Base-by-base conservation (phyloP, 1,140 invertebrate genomes). In the Copidosoma floridanum region DNA sequence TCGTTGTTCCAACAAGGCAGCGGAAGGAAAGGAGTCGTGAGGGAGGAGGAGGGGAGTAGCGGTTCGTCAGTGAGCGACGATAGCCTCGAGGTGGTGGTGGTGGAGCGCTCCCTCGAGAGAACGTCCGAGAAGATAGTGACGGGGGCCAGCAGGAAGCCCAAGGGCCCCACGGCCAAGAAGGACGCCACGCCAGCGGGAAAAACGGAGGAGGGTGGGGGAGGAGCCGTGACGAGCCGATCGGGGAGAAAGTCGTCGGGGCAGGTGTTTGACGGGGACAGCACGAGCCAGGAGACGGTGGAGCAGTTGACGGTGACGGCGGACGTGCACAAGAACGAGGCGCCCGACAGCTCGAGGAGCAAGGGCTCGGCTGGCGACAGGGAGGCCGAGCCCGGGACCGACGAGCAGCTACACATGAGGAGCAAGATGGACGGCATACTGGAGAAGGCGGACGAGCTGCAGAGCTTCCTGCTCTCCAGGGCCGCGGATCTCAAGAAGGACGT, bases 41-140 rank as follows among this genome's bases (percentile, higher is more conserved):
- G 46, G 5, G 41, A 38, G 23, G 50, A 38, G 24, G 50, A 53
- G 35, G 27, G n/a, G n/a, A n/a, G n/a, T n/a, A n/a, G n/a, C n/a
- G 55, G 32, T 59, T 58, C 47, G 38, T 73, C 66, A 46, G 65
- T 78, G 2, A 80, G 76, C 53, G 79, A 80, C 18, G 79, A 81
- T 32, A 81, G 78, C 55, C 62, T 81, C 3, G 79, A 81, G 54
- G 73, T 79, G 20, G 67, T 80, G 0, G 69, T 80, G 0, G 75
- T 77, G 7, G 72, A 65, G 20, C 74, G 67, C 51, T 79, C 71
- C 0, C 53, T 77, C 16, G 73, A 79, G 47, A 78, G 69, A 47
- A 77, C 74, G 50, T 74, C 71, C 0, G 73, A 78, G 29, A 78
- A 78, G 29, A 61, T 78, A 0, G 63, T 77, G 5, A 72, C 74